Evolutionary conservation across 2,888 invertebrate genomes (phyloP).

Genomic region (Liodrosophila aerea): DNA sequence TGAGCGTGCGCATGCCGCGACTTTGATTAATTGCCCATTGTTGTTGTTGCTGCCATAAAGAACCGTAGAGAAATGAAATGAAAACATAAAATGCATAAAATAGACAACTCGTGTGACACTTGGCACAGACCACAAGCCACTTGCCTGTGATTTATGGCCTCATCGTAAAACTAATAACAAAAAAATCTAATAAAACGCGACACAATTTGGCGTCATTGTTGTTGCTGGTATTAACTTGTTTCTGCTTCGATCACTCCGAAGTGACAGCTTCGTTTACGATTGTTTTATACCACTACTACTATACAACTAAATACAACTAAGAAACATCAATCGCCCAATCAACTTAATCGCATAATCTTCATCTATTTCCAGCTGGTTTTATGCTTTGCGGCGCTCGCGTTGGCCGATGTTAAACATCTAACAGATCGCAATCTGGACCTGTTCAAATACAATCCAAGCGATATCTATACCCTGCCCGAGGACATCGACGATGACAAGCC

Average conservation of each 20-base stretch:
- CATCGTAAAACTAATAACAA: slow-evolving; percentile 39
- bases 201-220: slow-evolving; percentile 1
- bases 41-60: slow-evolving; percentile 12
- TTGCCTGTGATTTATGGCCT: slow-evolving; percentile 39
- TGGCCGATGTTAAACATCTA: slow-evolving; percentile 77
- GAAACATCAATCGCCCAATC: slow-evolving; percentile 32
- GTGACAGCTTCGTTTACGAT: slow-evolving; percentile 45
- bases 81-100: slow-evolving; percentile 33
- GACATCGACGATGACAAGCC: slow-evolving; percentile 81
- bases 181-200: slow-evolving; percentile 4
- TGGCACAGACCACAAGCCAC: too few species aligned
- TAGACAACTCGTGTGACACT: slow-evolving; percentile 36
- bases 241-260: slow-evolving; percentile 5
- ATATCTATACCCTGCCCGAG: slow-evolving; percentile 80
- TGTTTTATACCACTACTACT: not conserved
- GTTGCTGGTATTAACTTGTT: too few species aligned
- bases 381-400: slow-evolving; percentile 65
- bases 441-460: slow-evolving; percentile 81
- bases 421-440: slow-evolving; percentile 78
- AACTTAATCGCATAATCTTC: slow-evolving; percentile 30
- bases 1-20: slow-evolving; percentile 26
- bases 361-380: slow-evolving; percentile 59
- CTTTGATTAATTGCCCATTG: slow-evolving; percentile 64
- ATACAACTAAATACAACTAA: too few species aligned
- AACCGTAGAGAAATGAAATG: slow-evolving; percentile 11